Evolutionary conservation across 2,113 vertebrate species (phyloP), one percentile per base, ranked within the genome.

Genomic region (Cranoglanis bouderius): DNA sequence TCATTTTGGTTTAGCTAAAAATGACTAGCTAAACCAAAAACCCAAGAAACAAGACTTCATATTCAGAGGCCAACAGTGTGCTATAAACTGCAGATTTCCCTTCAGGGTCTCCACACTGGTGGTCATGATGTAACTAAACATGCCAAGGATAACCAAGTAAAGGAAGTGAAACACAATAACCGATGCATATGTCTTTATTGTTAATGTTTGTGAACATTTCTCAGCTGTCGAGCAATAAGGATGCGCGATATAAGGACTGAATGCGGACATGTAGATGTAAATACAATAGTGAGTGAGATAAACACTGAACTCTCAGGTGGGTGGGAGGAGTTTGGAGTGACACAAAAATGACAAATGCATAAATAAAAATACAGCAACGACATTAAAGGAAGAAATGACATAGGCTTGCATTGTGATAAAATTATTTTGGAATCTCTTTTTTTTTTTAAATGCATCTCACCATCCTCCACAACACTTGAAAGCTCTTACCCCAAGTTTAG

Each of bases 261-360:
- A n/a, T 53, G 14, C 46, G 26, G 0, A 21, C 9, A 7, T 19
- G 26, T 8, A 32, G 43, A 82, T 38, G 61, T 87, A 65, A 82
- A 70, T 49, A 78, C 55, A 88, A 70, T 43, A 82, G 43, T 81
- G 63, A 72, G 38, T 12, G 32, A 82, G 78, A 40, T 82, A 24
- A 88, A 72, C 46, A 81, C 32, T 26, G n/a, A 24, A 35, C 18
- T 38, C 46, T 55, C 49, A 14, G 4, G 21, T 35, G 78, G 9
- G 21, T 35, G 78, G 14, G 75, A 6, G 35, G 19, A 38, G 3
- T 80, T 26, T 51, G 24, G 19, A 49, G 29, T 63, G 29, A 35
- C 13, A 29, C n/a, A 53, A 32, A 87, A 49, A 49, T 14, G 4
- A 29, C 10, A 59, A 18, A 18, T n/a, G 8, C 24, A 63, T 32